These are phyloP conservation scores for Timema podura DNA, from an alignment of 2,888 invertebrate genomes.

Conservation along the genomic window DNA sequence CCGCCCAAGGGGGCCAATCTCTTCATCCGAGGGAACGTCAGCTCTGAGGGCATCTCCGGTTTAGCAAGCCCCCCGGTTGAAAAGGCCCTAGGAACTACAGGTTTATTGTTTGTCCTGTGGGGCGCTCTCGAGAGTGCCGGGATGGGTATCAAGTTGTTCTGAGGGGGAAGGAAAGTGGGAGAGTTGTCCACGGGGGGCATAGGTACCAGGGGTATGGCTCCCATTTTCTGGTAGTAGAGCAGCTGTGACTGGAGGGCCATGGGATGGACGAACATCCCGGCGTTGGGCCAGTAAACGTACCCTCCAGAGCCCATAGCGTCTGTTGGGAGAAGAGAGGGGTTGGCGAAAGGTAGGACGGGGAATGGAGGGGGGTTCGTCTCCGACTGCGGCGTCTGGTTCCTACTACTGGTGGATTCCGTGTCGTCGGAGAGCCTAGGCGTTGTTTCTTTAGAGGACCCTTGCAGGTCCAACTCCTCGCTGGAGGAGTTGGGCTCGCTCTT, in stretches of 20 bases:
- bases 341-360: neutral
- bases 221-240: constrained; percentile 70
- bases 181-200: constrained; percentile 21
- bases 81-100: constrained; percentile 26
- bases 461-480: constrained; percentile 21
- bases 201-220: constrained; percentile 45
- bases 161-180: constrained; percentile 16
- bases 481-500: constrained; percentile 25
- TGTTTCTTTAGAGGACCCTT: constrained; percentile 1
- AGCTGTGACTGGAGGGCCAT: constrained; percentile 67
- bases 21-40: constrained; percentile 29
- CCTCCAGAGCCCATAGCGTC: constrained; percentile 35
- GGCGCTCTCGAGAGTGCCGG: constrained; percentile 27
- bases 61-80: constrained; percentile 15
- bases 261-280: constrained; percentile 69
- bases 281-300: constrained; percentile 67
- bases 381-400: constrained; percentile 13
- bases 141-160: constrained; percentile 6
- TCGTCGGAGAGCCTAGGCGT: constrained; percentile 12
- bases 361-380: constrained; percentile 1
- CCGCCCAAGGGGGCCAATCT: constrained; percentile 25
- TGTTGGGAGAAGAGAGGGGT: constrained; percentile 3
- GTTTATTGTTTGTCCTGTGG: constrained; percentile 11
- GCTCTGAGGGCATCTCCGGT: constrained; percentile 23
- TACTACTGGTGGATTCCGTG: constrained; percentile 10